Evolutionary conservation across 2,888 invertebrate species (phyloP).

Genomic region (Lobophora halterata): DNA sequence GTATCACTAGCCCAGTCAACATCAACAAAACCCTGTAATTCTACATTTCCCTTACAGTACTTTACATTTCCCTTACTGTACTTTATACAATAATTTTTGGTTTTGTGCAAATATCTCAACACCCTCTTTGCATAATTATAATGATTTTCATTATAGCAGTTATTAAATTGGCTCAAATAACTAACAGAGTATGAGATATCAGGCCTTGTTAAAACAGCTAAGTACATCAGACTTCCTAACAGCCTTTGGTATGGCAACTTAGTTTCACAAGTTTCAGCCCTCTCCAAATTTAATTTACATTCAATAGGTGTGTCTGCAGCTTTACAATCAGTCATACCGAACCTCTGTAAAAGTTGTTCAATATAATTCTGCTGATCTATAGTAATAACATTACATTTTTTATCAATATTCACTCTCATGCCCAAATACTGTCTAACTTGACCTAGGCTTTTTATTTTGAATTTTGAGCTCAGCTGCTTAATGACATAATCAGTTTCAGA

Average conservation of each 20-base stretch:
- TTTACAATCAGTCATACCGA: constrained; percentile 4
- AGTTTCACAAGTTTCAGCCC: neutral
- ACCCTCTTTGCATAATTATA: neutral
- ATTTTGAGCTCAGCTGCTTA: neutral
- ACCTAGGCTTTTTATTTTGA: neutral
- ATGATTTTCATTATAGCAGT: constrained; percentile 1
- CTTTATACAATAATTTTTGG: neutral
- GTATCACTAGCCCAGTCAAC: too few relatives aligned
- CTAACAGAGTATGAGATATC: neutral
- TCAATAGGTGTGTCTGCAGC: constrained; percentile 1
- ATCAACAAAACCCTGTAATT: too few relatives aligned
- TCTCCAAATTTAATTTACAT: constrained; percentile 1
- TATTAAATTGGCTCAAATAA: too few relatives aligned
- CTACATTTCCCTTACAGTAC: too few relatives aligned
- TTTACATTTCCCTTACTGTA: neutral
- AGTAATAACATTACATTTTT: constrained; percentile 2
- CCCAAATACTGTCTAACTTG: neutral
- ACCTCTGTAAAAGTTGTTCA: neutral
- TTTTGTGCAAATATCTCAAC: neutral
- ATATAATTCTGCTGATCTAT: constrained; percentile 1
- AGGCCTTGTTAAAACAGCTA: constrained; percentile 6
- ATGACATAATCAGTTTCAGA: neutral
- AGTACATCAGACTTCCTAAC: constrained; percentile 3
- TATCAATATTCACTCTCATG: neutral
- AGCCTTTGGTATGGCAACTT: constrained; percentile 2